Evolutionary conservation across 2,797 vertebrate species (phyloP), one percentile per base, ranked within the genome.

Genomic region (Sciurus vulgaris): DNA sequence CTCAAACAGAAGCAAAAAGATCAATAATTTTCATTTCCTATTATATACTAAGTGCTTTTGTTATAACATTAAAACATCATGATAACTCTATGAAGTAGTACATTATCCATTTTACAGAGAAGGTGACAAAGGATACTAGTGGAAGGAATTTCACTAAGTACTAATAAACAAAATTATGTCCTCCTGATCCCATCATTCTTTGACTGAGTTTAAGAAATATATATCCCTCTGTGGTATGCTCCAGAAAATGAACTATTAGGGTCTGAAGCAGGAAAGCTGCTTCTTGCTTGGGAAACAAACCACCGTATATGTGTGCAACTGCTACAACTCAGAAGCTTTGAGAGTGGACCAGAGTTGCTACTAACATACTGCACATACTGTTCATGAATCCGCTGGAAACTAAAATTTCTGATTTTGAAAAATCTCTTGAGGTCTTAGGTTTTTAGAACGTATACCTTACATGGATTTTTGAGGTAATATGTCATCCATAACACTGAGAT

Each of bases 61-160:
- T 77, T 89, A 49, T 78, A 81, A 67, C 73, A 79, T 92, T 70
- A 91, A 89, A 56, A 73, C 14, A 69, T 67, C 17, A 44, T 24
- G 10, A 41, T 63, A 93, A 83, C 33, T 89, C 9, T 49, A 59
- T 67, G 73, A 92, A 78, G 17, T 20, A 44, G 59, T 17, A 73
- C 5, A 76, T 18, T 56, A 38, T 83, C 14, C 14, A 79, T 54
- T 70, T 95, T 79, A 92, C 28, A 86, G 33, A 10, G 47, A 72
- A 91, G 88, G 41, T 67, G 44, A 85, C 54, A 47, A 47, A 88
- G 14, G 4, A 67, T 38, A 77, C 7, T 22, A 91, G n/a, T 24
- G 35, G 5, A 89, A 93, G 59, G 2, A 67, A 96, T 94, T 96
- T 91, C 24, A 86, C 13, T 82, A 67, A 38, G 24, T 81, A 95